Evolutionary conservation across 2,888 invertebrate genomes (phyloP).

Genomic region (Tachina grossa): DNA sequence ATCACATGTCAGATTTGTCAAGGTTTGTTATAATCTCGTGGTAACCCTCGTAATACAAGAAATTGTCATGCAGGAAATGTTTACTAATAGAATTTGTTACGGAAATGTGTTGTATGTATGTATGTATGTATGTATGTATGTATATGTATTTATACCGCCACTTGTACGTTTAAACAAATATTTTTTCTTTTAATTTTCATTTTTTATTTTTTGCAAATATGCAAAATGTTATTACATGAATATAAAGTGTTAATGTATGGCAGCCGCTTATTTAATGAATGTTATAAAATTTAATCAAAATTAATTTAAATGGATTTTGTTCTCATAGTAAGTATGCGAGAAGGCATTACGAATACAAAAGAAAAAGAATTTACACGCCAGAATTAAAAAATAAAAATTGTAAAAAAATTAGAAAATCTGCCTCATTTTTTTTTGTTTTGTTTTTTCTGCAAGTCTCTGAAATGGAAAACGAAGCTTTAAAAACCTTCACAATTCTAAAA

Average conservation of each 20-base stretch:
- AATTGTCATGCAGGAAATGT: conserved; percentile 55
- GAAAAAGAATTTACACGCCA: background rate
- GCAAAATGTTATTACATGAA: conserved; percentile 17
- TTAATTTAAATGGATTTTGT: conserved; percentile 45
- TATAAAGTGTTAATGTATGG: conserved; percentile 23
- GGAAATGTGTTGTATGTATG: conserved; percentile 11
- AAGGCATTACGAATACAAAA: background rate
- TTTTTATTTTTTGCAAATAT: background rate
- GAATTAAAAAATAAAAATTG: too few species aligned
- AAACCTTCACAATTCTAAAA: too few species aligned
- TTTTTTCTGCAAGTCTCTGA: too few species aligned
- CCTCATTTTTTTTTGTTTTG: too few species aligned
- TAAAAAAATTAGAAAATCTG: too few species aligned
- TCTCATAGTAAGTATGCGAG: background rate
- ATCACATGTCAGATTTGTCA: too few species aligned
- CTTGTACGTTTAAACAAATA: conserved; percentile 24
- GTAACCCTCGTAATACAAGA: conserved; percentile 6
- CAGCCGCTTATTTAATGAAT: conserved; percentile 12
- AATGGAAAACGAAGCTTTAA: too few species aligned
- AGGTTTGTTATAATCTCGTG: too few species aligned
- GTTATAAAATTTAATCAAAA: conserved; percentile 32
- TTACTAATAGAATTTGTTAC: conserved; percentile 58
- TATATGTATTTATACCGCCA: background rate
- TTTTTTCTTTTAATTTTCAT: background rate
- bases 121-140: too few species aligned